Evolutionary conservation across 2,113 vertebrate genomes (phyloP), one percentile per base, ranked within the genome.

Genomic region (Silurus glanis): DNA sequence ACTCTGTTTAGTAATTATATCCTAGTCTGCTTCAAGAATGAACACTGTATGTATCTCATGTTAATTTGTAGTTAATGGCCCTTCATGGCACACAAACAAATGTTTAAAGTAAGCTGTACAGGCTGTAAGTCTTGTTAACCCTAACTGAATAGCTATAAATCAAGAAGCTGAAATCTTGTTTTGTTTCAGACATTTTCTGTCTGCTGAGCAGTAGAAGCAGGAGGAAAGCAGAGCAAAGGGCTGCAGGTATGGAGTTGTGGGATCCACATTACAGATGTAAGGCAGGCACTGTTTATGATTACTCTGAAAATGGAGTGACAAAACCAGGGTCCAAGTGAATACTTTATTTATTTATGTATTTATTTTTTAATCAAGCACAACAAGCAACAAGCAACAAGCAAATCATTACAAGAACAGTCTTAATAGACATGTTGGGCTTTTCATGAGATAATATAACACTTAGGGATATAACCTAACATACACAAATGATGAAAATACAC

Each of bases 251-350:
- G 84, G 85, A 78, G 88, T 83, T 88, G 87, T 89, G 86, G 84
- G 85, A 85, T 66, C 78, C 85, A 85, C 89, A 92, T 91, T 87
- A 89, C 80, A 89, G 84, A 91, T 90, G 88, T 86, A 89, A 76
- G 89, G 47, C 88, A 82, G 89, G 80, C 76, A 59, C 64, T 89
- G 89, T 88, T 90, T 90, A 89, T 90, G 88, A 89, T 90, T 90
- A 90, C 79, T 86, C 86, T 85, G 86, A 87, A 85, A 83, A 66
- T 76, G 47, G 53, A 81, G 80, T 81, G 75, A 87, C 83, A 90
- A 87, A 90, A 83, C 49, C 88, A 56, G 84, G 80, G 64, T 62
- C 67, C 75, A 37, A 80, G n/a, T 88, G 83, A 89, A 87, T 86
- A 85, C 78, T 61, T 72, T 47, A 16, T 71, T 53, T 84, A 37